These are phyloP conservation scores for Sus scrofa DNA, from an alignment of 2,113 vertebrate species.

Conservation along the genomic window T2T-Sscrofa CM000818.6:118536501-118537000, in stretches of 20 bases:
- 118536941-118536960: not conserved
- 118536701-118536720: not conserved
- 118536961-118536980: not conserved
- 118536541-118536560: not conserved
- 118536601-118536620: not conserved
- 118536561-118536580: not conserved
- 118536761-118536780: not conserved
- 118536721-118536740: not conserved
- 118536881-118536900: not conserved
- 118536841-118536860: not conserved
- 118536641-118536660: not conserved
- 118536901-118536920: not conserved
- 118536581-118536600: not conserved
- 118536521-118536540: no score
- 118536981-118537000: not conserved
- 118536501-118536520: rapidly evolving
- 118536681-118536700: not conserved
- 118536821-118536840: not conserved
- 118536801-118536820: not conserved
- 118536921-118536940: not conserved
- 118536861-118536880: not conserved
- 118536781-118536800: not conserved
- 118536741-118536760: not conserved
- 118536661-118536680: not conserved
- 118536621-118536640: not conserved